Base-by-base conservation (phyloP, 30 jellyfish, hydroid and myxozoan genomes). In the Rhopilema esculentum region DNA sequence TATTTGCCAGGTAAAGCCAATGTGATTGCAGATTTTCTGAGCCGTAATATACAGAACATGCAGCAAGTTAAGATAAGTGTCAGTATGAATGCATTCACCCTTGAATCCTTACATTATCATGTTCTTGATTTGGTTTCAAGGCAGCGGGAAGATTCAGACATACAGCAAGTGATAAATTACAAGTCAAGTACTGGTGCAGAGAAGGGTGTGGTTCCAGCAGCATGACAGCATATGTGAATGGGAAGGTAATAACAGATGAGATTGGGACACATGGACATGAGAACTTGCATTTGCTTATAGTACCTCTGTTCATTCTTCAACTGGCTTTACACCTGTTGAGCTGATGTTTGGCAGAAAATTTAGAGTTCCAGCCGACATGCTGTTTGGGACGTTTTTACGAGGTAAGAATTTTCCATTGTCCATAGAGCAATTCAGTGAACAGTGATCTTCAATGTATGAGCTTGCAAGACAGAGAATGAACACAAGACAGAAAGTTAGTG, bases 271-370 rank as follows among this genome's bases (percentile, higher is more conserved):
- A 51, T 51, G 66, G 66, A 51, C 66, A 51, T 9, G 66, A 51
- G 66, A 51, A 51, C 66, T 51, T 66, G 29, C 29, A 22, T 66
- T 66, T 19, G 29, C 29, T 66, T 24, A 66, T 22, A 16, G 26
- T 22, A 9, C 29, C 17, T 66, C 24, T 66, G 77, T 24, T 66
- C 16, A 16, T 66, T 66, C 77, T 66, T 66, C 24, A 66, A 16
- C 77, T 24, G 24, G 77, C 29, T 70, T 16, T 22, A 51, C 66
- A 9, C 66, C 66, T 51, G 66, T 51, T 9, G 66, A 51, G 66
- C 66, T 51, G 66, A 51, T 51, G 66, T 51, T 51, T 51, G 66
- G 66, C 66, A 51, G n/a, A n/a, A n/a, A n/a, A n/a, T n/a, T n/a
- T n/a, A n/a, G n/a, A n/a, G n/a, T n/a, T n/a, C n/a, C n/a, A n/a